Percentiles rank a stretch among this genome's conserved stretches.
These are phyloP conservation scores for Lepidonotus clava DNA, from an alignment of 2,888 invertebrate species.

Conservation along the genomic window DNA sequence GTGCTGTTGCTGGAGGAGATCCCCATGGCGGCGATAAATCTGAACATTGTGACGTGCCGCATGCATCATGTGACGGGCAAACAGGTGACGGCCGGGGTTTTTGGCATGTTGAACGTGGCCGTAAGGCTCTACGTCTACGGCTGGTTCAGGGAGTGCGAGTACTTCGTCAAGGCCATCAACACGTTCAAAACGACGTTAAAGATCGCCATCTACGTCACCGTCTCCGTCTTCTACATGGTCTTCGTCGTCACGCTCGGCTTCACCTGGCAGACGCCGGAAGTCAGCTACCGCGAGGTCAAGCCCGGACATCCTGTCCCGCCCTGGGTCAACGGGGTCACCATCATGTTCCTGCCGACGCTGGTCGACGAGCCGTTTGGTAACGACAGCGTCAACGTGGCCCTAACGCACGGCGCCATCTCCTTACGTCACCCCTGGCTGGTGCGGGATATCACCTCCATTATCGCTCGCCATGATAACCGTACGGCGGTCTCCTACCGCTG, in stretches of 20 bases:
- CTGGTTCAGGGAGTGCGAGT: constrained; percentile 54
- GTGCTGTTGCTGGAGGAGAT: constrained; percentile 57
- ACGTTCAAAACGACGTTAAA: constrained; percentile 55
- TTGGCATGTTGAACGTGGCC: constrained; percentile 53
- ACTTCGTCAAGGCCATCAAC: constrained; percentile 56
- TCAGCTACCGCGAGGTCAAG: neutral
- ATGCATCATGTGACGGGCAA: constrained; percentile 34
- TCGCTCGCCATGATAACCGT: neutral
- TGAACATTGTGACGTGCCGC: constrained; percentile 58
- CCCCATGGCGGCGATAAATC: constrained; percentile 59
- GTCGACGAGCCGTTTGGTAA: constrained; percentile 45
- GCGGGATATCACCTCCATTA: constrained; percentile 39
- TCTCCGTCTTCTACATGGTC: constrained; percentile 50
- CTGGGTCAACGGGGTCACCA: constrained; percentile 46
- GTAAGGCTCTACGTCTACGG: constrained; percentile 58
- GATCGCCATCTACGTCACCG: constrained; percentile 58
- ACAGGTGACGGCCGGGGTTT: constrained; percentile 53
- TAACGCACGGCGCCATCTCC: constrained; percentile 27
- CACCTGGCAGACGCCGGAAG: constrained; percentile 55
- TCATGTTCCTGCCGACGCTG: constrained; percentile 39
- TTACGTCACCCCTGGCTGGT: constrained; percentile 51
- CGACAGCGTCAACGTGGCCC: constrained; percentile 43
- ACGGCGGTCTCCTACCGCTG: constrained; percentile 25
- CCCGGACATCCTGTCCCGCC: constrained; percentile 12
- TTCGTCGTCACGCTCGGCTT: constrained; percentile 55